Evolutionary conservation across 2,888 invertebrate genomes (phyloP).

Genomic region (Cactoblastis cactorum): DNA sequence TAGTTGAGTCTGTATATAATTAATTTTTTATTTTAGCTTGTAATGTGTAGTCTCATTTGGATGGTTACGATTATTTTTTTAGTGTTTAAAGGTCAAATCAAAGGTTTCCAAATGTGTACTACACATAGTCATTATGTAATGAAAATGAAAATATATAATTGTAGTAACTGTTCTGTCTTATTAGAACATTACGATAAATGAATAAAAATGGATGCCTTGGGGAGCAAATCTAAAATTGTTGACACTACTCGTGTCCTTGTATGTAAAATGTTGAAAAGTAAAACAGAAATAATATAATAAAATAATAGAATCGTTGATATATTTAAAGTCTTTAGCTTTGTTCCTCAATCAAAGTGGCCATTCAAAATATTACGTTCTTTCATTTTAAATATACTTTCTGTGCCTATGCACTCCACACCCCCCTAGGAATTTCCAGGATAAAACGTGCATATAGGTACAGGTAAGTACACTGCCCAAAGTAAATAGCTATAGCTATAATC

Average conservation of each 20-base stretch:
- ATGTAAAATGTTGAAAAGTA: conserved; percentile 39
- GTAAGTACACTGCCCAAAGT: too few relatives aligned
- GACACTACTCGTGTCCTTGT: conserved; percentile 30
- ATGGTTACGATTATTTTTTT: conserved; percentile 33
- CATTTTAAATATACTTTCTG: conserved; percentile 8
- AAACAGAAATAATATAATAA: conserved; percentile 35
- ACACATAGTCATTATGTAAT: conserved; percentile 44
- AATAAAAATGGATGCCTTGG: conserved; percentile 50
- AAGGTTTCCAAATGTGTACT: conserved; percentile 46
- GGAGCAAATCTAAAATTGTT: conserved; percentile 66
- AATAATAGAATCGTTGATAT: conserved; percentile 37
- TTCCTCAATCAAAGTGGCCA: conserved; percentile 59
- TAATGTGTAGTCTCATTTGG: conserved; percentile 45
- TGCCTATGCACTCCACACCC: too few relatives aligned
- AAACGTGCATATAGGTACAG: too few relatives aligned
- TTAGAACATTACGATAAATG: conserved; percentile 50
- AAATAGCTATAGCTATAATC: too few relatives aligned
- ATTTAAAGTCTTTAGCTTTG: conserved; percentile 55
- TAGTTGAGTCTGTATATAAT: conserved; percentile 35
- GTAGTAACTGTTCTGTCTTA: conserved; percentile 39
- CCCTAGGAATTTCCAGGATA: too few relatives aligned
- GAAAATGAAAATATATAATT: conserved; percentile 36
- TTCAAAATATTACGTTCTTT: conserved; percentile 29
- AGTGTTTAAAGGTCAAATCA: conserved; percentile 27
- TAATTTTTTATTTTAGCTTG: conserved; percentile 23